Conservation (phyloP, 2,888 invertebrate species). For the Fabriciana adippe region DNA sequence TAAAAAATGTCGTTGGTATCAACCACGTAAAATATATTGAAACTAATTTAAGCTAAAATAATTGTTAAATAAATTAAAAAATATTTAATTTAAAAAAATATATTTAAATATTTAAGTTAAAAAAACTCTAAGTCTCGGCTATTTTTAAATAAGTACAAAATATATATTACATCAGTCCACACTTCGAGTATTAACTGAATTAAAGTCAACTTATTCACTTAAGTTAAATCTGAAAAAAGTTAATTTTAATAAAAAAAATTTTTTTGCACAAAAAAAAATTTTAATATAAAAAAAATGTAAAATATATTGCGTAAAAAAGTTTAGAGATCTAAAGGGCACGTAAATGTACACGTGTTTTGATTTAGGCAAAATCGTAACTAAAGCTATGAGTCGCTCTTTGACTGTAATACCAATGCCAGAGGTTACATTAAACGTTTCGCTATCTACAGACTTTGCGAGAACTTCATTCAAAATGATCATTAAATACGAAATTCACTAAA, state of each 20-base stretch:
- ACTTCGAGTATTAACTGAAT: no score
- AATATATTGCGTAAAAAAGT: no score
- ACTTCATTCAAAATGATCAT: slow-evolving; percentile 9
- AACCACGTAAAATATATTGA: no score
- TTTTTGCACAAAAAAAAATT: neutral
- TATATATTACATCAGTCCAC: no score
- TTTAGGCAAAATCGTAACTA: slow-evolving; percentile 16
- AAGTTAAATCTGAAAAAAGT: no score
- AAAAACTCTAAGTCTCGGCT: no score
- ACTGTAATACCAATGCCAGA: slow-evolving; percentile 10
- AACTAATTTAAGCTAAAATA: no score
- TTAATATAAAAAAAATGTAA: neutral
- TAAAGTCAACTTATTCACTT: no score
- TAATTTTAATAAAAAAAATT: neutral
- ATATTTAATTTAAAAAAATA: neutral
- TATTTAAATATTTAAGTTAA: neutral
- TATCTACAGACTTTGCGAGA: slow-evolving; percentile 13
- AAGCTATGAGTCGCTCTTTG: slow-evolving; percentile 17
- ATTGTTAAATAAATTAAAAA: neutral
- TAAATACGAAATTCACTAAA: slow-evolving; percentile 49
- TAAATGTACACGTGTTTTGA: slow-evolving; percentile 10
- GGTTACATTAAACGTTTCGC: slow-evolving; percentile 7
- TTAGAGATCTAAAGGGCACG: neutral
- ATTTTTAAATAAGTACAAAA: no score
- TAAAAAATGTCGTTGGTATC: no score